A percentile compares a stretch with the other conserved stretches of the same genome.
phyloP scores from a whole-genome alignment of 2,888 invertebrate genomes.

The Liodrosophila aerea region DNA sequence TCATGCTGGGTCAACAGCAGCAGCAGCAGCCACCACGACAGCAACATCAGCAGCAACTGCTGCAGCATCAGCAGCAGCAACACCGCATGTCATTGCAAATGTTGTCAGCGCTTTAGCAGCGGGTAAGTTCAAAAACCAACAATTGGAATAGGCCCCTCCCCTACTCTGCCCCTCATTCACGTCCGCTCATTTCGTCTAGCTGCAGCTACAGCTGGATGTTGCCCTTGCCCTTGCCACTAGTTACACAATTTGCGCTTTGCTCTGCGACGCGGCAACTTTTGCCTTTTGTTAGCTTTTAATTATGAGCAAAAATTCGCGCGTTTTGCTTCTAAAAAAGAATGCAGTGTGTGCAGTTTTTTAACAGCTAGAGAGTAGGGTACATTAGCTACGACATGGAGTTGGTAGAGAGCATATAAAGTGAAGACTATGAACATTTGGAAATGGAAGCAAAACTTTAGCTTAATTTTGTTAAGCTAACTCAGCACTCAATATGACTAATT shows the following conservation, averaged over 20 bases:
- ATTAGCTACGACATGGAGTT: slow-evolving; percentile 3
- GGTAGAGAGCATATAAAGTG: no score
- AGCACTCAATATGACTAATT: no score
- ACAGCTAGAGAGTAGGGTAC: slow-evolving; percentile 1
- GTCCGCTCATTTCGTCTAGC: not conserved
- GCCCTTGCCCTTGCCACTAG: slow-evolving; percentile 15
- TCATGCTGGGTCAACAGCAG: slow-evolving; percentile 53
- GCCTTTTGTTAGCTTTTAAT: slow-evolving; percentile 79
- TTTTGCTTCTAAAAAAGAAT: slow-evolving; percentile 42
- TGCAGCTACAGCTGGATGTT: slow-evolving; percentile 1
- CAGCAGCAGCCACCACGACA: slow-evolving; percentile 14
- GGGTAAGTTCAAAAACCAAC: slow-evolving; percentile 60
- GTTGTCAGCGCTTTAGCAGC: slow-evolving; percentile 57
- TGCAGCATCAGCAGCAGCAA: slow-evolving; percentile 31
- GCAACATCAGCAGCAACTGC: slow-evolving; percentile 25
- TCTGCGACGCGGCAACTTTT: slow-evolving; percentile 48
- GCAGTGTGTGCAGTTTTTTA: slow-evolving; percentile 57
- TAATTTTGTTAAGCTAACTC: no score
- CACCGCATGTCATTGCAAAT: slow-evolving; percentile 61
- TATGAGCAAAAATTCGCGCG: slow-evolving; percentile 63
- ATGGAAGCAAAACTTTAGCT: no score
- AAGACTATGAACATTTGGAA: no score
- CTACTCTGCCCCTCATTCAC: not conserved
- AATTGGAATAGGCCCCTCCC: no score
- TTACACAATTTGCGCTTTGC: slow-evolving; percentile 29